A percentile compares a stretch with the other conserved stretches of the same genome.
Evolutionary conservation across 2,113 vertebrate genomes (phyloP).

Genomic region (Neotragus moschatus): DNA sequence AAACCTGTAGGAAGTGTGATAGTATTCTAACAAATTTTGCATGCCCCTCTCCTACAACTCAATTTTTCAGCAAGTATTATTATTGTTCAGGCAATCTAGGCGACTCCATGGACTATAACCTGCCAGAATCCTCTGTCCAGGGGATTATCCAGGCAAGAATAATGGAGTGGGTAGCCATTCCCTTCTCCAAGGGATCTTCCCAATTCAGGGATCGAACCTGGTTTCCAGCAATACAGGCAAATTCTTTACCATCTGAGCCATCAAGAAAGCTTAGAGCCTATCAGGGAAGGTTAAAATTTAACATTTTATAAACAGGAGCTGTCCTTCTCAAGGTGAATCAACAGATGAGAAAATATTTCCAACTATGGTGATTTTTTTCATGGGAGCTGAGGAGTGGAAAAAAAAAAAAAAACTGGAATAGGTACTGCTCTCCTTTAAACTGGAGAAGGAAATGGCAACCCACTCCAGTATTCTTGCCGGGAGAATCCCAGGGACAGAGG

Average conservation of each 20-base stretch:
- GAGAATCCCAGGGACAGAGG: background rate
- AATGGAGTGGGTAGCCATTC: background rate
- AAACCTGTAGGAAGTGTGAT: background rate
- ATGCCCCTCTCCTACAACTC: background rate
- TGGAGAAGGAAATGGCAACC: background rate
- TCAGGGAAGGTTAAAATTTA: background rate
- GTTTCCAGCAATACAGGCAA: background rate
- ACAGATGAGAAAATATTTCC: background rate
- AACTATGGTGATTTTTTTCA: background rate
- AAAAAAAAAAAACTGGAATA: background rate
- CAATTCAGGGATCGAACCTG: background rate
- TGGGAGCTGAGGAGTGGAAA: fast-evolving
- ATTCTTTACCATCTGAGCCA: background rate
- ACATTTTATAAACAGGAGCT: background rate
- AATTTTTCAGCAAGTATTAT: background rate
- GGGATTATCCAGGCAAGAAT: background rate
- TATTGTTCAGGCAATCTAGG: background rate
- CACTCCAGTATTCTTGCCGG: background rate
- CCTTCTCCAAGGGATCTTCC: background rate
- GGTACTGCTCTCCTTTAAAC: background rate
- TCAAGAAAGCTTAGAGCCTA: background rate
- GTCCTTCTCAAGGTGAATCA: background rate
- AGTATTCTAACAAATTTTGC: background rate
- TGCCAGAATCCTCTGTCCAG: background rate
- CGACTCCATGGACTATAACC: background rate